Percentiles rank a stretch among this genome's conserved stretches.
These are phyloP conservation scores for Ptilorrhoa leucosticta DNA, from an alignment of 2,113 vertebrate species.

Conservation along the genomic window DNA sequence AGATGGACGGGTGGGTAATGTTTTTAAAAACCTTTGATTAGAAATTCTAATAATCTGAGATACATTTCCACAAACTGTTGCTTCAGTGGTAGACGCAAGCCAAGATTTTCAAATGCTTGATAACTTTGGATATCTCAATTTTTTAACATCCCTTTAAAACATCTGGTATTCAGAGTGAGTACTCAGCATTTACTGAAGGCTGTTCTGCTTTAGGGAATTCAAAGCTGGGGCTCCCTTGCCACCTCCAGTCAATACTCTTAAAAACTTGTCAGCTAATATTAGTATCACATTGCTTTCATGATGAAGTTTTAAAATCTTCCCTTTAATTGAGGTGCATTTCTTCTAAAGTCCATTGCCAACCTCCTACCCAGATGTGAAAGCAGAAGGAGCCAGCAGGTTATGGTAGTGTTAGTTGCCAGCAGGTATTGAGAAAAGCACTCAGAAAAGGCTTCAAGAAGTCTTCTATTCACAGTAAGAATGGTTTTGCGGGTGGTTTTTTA, in stretches of 20 bases:
- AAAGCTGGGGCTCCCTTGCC: background rate
- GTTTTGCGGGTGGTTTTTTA: background rate
- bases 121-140: background rate
- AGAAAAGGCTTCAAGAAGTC: background rate
- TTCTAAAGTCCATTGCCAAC: background rate
- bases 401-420: background rate
- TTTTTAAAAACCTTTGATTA: background rate
- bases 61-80: background rate
- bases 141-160: background rate
- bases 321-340: background rate
- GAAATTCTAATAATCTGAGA: background rate
- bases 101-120: background rate
- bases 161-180: background rate
- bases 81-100: background rate
- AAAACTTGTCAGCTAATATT: background rate
- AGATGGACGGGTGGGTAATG: background rate
- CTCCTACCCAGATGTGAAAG: background rate
- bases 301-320: background rate
- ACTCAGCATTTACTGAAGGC: background rate
- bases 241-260: background rate
- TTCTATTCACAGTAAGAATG: background rate
- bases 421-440: background rate
- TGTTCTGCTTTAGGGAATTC: background rate
- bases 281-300: background rate
- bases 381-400: background rate